These are phyloP conservation scores for Platorchestia sp. DNA, from an alignment of 1,140 invertebrate genomes.

Conservation along the genomic window DNA sequence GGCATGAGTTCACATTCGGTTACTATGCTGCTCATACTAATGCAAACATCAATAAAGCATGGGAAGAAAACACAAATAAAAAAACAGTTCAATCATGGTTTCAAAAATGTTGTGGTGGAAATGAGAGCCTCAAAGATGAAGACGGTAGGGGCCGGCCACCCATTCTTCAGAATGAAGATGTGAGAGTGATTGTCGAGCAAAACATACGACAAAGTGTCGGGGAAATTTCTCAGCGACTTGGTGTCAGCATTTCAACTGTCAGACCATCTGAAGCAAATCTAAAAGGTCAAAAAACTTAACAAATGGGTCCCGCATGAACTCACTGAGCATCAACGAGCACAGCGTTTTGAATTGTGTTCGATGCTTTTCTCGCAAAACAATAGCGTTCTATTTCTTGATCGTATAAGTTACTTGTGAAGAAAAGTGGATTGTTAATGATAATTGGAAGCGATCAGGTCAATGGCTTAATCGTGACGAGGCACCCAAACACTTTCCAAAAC, in stretches of 20 bases:
- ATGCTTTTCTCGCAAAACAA: background rate
- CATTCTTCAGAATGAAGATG: conserved; percentile 34
- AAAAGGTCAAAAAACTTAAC: conserved; percentile 11
- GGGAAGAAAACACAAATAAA: conserved; percentile 4
- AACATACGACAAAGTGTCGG: background rate
- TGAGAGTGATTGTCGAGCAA: conserved; percentile 25
- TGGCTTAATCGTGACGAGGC: conserved; percentile 34
- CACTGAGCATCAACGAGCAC: background rate
- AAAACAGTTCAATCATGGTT: background rate
- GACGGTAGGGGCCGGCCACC: background rate
- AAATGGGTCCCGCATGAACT: background rate
- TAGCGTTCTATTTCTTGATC: background rate
- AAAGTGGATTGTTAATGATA: conserved; percentile 33
- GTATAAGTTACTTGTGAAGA: conserved; percentile 32
- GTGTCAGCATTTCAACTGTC: conserved; percentile 24
- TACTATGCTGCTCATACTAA: conserved; percentile 21
- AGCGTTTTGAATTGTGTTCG: conserved; percentile 16
- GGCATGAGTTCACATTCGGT: conserved; percentile 24
- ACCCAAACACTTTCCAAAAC: conserved; percentile 52
- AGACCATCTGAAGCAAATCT: conserved; percentile 43
- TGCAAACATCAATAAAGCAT: background rate
- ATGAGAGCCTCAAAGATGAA: conserved; percentile 19
- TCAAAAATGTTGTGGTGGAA: background rate
- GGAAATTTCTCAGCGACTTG: background rate
- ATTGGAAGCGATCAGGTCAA: conserved; percentile 39